phyloP scores from a whole-genome alignment of 30 jellyfish, hydroid and myxozoan species.

The Aurelia aurita complex sp. Pacific region DNA sequence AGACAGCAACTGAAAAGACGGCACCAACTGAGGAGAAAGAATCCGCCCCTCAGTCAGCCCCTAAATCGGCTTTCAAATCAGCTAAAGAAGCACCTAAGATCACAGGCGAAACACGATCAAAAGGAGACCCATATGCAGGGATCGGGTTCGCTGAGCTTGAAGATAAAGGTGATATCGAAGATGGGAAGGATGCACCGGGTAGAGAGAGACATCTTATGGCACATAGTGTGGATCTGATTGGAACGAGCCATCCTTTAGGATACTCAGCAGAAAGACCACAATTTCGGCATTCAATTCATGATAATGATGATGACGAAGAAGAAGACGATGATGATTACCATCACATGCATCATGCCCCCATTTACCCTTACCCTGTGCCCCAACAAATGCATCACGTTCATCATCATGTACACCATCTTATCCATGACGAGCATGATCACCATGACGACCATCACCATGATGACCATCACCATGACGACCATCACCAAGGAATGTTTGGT shows the following conservation, averaged over 20 bases:
- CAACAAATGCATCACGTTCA: conserved; percentile 62
- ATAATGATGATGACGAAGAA: conserved; percentile 60
- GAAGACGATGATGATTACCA: conserved; percentile 67
- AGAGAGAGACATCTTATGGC: conserved; percentile 45
- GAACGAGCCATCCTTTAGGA: conserved; percentile 50
- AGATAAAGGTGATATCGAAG: not conserved
- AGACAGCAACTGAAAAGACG: not conserved
- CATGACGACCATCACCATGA: conserved; percentile 33
- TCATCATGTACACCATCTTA: conserved; percentile 57
- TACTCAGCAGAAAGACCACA: conserved; percentile 37
- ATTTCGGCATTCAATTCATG: conserved; percentile 13
- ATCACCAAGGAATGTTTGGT: conserved; percentile 55
- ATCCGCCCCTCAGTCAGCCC: not conserved
- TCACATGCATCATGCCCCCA: conserved; percentile 31
- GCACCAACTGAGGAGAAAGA: not conserved
- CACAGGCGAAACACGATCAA: conserved; percentile 44
- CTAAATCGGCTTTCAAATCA: not conserved
- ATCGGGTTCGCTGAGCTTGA: conserved; percentile 40
- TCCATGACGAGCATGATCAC: conserved; percentile 27
- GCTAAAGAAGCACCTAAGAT: not conserved
- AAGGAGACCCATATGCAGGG: conserved; percentile 64
- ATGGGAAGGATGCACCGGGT: conserved; percentile 11
- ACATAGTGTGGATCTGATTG: conserved; percentile 58
- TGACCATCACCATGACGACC: conserved; percentile 31
- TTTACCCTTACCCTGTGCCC: conserved; percentile 52